Evolutionary conservation across 2,888 invertebrate genomes (phyloP), one percentile per base, ranked within the genome.

Genomic region (Chrysomela aeneicollis): DNA sequence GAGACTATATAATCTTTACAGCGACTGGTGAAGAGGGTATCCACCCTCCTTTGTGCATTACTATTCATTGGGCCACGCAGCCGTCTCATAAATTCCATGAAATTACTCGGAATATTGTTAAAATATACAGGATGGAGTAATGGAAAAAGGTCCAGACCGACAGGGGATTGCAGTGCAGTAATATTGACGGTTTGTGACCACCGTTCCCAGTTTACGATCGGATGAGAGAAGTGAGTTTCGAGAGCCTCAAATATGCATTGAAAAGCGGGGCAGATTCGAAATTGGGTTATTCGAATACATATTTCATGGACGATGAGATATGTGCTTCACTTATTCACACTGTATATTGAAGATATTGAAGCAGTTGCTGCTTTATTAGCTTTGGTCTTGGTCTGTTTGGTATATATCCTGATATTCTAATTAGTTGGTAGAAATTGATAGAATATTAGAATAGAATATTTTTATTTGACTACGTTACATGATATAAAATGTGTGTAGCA

Each of bases 11-110:
- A 53, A 61, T 57, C 64, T 64, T 57, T 61, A 61, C 21, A 35
- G 47, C 60, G 58, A 32, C 49, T 37, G 21, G 30, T 18, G 19
- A 49, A 46, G 5, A 53, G 52, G 54, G 17, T 50, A 52, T 15
- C 42, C 19, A 53, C 64, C 64, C 61, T 18, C 46, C 50, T 30
- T 12, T 21, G 19, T 35, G 58, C 64, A 64, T 64, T 64, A 64
- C 58, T 64, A 64, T 64, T 64, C 64, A 64, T 64, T 64, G 64
- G 53, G 49, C 61, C 47, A 58, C 64, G 61, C 64, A 49, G 64
- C 58, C 35, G 35, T 61, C 50, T 42, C 58, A 64, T 61, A 61
- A 64, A 64, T 58, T 61, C 61, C 49, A 53, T 46, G 58, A 58
- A 61, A 64, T 64, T 51, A 61, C 61, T 58, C 35, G 30, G 52